Conservation (phyloP, 2,113 vertebrate species). For the Ceyx margarethae region DNA sequence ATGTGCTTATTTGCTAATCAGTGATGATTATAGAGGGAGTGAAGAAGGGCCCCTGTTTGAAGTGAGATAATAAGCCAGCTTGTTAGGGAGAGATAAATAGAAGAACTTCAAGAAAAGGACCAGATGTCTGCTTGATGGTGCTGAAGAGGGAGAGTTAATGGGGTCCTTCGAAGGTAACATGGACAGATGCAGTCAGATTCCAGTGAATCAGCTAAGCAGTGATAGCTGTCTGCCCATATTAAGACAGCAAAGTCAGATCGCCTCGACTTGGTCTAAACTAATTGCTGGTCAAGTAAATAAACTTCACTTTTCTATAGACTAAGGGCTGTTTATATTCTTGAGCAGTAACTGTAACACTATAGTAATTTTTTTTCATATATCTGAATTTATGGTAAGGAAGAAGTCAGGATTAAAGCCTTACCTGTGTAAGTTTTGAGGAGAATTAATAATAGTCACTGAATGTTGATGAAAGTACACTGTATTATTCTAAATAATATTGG, state of each 20-base stretch:
- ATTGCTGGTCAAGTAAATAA: too few relatives aligned
- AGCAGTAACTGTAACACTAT: background rate
- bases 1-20: constrained; percentile 36
- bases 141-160: background rate
- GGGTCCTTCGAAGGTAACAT: background rate
- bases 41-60: constrained; percentile 39
- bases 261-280: background rate
- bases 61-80: constrained; percentile 54
- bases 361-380: background rate
- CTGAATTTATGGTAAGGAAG: background rate
- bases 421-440: background rate
- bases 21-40: constrained; percentile 43
- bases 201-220: background rate
- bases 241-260: background rate
- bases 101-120: constrained; percentile 35
- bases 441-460: background rate
- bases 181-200: background rate
- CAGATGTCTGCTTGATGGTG: constrained; percentile 30
- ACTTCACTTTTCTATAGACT: background rate
- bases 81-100: constrained; percentile 33
- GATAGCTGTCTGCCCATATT: background rate
- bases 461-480: background rate
- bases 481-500: background rate
- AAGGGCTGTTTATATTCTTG: background rate
- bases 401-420: background rate